phyloP scores from a whole-genome alignment of 30 jellyfish, hydroid and myxozoan genomes.

The Haliclystus octoradiatus region DNA sequence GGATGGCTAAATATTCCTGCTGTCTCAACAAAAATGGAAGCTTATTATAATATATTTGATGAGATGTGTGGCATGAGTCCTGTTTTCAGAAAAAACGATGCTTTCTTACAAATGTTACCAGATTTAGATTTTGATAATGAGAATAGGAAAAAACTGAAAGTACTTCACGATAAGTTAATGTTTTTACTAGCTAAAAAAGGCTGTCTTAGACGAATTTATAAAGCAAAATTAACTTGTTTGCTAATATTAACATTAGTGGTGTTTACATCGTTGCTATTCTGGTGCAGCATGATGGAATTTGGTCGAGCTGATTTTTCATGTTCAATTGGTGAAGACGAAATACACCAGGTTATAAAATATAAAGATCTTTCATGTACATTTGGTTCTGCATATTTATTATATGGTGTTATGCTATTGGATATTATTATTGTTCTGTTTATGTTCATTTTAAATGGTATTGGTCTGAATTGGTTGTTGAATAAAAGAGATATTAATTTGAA shows the following conservation, averaged over 20 bases:
- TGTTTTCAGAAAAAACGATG: constrained; percentile 21
- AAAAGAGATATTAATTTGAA: constrained; percentile 35
- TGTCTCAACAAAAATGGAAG: constrained; percentile 53
- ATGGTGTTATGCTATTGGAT: constrained; percentile 51
- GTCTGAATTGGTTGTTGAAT: constrained; percentile 37
- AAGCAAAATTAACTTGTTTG: constrained; percentile 25
- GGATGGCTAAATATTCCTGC: constrained; percentile 66
- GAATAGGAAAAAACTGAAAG: constrained; percentile 29
- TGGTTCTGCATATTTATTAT: constrained; percentile 40
- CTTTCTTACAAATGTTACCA: constrained; percentile 43
- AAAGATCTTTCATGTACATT: constrained; percentile 41
- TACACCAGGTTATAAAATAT: constrained; percentile 17
- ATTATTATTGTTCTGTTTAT: constrained; percentile 15
- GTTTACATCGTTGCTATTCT: constrained; percentile 21
- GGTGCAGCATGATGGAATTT: constrained; percentile 26
- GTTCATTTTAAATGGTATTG: constrained; percentile 18
- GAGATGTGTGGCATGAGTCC: constrained; percentile 45
- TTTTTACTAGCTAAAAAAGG: constrained; percentile 43
- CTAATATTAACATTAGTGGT: constrained; percentile 10
- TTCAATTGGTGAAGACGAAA: constrained; percentile 12
- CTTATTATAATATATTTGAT: constrained; percentile 41
- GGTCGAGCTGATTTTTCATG: constrained; percentile 51
- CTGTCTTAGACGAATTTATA: constrained; percentile 37
- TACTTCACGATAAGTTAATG: constrained; percentile 50
- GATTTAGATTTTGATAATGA: constrained; percentile 41